Conservation (phyloP, 1,140 invertebrate species). For the Andricus grossulariae region DNA sequence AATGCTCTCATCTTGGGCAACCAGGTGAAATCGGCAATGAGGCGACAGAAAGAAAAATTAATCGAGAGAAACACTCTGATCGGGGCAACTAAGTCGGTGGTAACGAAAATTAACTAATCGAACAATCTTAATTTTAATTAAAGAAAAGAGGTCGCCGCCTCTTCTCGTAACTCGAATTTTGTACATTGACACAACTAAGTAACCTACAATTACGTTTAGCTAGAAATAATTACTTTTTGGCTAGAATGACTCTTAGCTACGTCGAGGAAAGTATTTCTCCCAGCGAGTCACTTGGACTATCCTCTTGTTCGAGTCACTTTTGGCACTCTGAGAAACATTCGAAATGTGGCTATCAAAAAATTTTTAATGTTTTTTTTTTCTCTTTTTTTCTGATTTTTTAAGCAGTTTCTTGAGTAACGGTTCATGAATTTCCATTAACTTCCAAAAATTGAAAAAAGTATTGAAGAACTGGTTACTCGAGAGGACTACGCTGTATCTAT, state of each 20-base stretch:
- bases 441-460: no score
- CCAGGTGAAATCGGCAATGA: neutral
- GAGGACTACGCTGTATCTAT: constrained; percentile 17
- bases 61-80: neutral
- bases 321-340: constrained; percentile 74
- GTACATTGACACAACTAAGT: constrained; percentile 30
- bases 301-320: constrained; percentile 47
- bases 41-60: constrained; percentile 9
- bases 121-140: neutral
- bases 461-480: no score
- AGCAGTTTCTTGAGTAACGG: neutral
- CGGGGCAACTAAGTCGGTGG: neutral
- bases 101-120: constrained; percentile 11
- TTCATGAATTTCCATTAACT: neutral
- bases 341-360: constrained; percentile 42
- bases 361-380: constrained; percentile 33
- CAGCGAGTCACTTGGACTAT: neutral
- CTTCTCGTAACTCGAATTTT: neutral
- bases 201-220: constrained; percentile 29
- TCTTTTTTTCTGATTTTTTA: constrained; percentile 28
- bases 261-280: constrained; percentile 28
- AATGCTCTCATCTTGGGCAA: neutral
- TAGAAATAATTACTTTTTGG: constrained; percentile 31
- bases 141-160: no score
- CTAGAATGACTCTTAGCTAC: constrained; percentile 28